Conservation (phyloP, 53 echinoderm and acorn worm species). For the Holothuria scabra region DNA sequence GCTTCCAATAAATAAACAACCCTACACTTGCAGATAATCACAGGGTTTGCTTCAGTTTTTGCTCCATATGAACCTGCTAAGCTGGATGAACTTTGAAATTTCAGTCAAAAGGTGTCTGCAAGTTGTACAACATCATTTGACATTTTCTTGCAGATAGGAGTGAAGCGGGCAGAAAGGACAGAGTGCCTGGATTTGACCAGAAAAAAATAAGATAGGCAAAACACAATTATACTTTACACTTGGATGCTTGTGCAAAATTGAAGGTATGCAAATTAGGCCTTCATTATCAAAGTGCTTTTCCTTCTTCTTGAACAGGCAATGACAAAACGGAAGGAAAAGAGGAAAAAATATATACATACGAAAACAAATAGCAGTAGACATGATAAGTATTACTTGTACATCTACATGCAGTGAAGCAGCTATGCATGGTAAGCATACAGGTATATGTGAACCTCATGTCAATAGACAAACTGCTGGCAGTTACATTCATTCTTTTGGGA, state of each 20-base stretch:
- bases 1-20: conserved; percentile 23
- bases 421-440: too few species aligned
- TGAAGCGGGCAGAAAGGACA: conserved; percentile 15
- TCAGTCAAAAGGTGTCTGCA: conserved; percentile 47
- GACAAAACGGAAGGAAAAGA: too few species aligned
- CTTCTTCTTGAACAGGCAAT: neutral
- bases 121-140: conserved; percentile 34
- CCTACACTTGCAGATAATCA: neutral
- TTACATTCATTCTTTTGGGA: too few species aligned
- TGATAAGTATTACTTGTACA: too few species aligned
- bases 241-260: conserved; percentile 26
- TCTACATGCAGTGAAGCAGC: too few species aligned
- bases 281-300: conserved; percentile 9
- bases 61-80: neutral
- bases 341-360: too few species aligned
- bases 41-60: neutral
- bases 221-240: conserved; percentile 34
- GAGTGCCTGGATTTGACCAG: conserved; percentile 34
- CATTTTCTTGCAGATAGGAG: conserved; percentile 14
- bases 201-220: conserved; percentile 11
- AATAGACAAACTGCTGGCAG: too few species aligned
- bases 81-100: conserved; percentile 54
- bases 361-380: too few species aligned
- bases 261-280: conserved; percentile 40
- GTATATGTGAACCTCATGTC: too few species aligned